Percentiles rank a stretch among this genome's conserved stretches.
phyloP scores from a whole-genome alignment of 2,113 vertebrate genomes.

The Edolisoma coerulescens region DNA sequence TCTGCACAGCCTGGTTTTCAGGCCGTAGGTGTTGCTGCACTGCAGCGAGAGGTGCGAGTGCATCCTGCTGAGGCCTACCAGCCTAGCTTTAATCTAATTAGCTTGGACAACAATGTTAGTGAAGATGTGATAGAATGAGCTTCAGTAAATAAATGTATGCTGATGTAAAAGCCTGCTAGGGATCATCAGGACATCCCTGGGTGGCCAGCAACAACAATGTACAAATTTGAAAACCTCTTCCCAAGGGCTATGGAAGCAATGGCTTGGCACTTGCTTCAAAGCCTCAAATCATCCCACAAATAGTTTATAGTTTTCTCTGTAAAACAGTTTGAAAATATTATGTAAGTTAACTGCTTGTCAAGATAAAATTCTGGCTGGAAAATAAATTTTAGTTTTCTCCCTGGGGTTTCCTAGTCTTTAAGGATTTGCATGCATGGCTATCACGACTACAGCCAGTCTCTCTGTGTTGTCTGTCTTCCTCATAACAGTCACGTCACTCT shows the following conservation, averaged over 20 bases:
- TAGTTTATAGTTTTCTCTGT: background rate
- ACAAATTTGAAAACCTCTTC: background rate
- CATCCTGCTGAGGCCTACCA: background rate
- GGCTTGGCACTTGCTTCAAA: conserved; percentile 3
- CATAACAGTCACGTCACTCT: background rate
- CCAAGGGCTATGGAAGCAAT: background rate
- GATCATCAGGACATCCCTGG: background rate
- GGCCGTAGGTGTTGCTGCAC: background rate
- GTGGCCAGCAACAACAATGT: background rate
- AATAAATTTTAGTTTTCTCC: background rate
- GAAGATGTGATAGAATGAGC: background rate
- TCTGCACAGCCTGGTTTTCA: background rate
- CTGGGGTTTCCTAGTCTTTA: background rate
- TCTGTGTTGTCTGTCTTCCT: background rate
- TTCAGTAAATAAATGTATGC: background rate
- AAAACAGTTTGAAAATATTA: background rate
- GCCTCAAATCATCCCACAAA: background rate
- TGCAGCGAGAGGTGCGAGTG: background rate
- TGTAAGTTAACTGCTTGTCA: background rate
- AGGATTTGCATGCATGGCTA: background rate
- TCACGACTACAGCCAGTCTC: background rate
- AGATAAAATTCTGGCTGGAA: background rate
- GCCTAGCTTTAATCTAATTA: background rate
- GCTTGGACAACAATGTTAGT: background rate
- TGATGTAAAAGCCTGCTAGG: conserved; percentile 21